Evolutionary conservation across 2,797 vertebrate genomes (phyloP), one percentile per base, ranked within the genome.

Genomic region (Sparidentex hasta): DNA sequence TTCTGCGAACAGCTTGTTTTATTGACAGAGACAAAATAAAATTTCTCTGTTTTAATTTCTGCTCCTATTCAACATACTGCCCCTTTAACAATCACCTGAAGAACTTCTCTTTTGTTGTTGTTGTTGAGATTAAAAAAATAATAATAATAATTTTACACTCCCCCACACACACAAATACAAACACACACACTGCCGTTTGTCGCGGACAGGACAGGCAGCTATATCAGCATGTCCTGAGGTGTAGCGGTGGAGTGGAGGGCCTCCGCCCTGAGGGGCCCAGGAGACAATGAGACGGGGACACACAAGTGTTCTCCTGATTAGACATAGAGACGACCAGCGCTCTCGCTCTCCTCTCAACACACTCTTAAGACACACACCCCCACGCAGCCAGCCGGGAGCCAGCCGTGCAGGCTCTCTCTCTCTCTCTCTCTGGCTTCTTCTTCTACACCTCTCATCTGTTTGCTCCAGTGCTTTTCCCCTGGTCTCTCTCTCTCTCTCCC

Each of bases 221-320:
- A 84, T 89, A 90, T 90, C 92, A 87, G 87, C 77, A 59, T 82
- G 76, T 87, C 76, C 84, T 65, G 80, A 87, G 92, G 84, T 90
- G 86, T 52, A 74, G 80, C 16, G 76, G 29, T 65, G 81, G 78
- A 86, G 90, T 61, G 83, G 74, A 75, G 85, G 90, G 84, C 79
- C 83, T 93, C 88, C 52, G 64, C 76, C 76, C 81, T 78, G 74
- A 86, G 81, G 91, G 90, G 88, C 89, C 84, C 85, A 83, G 93
- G 95, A 95, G 95, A 95, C 95, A 90, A 92, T 66, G 75, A 93
- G 94, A 94, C 93, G 93, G 94, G 93, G 90, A 94, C 94, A 93
- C 90, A 94, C 91, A 95, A 95, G 94, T 93, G 92, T 86, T 94
- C 84, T 84, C 63, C 81, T 93, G 95, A 96, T 95, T 95, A 95